Evolutionary conservation across 2,888 invertebrate species (phyloP).

Genomic region (Molorchus minor): DNA sequence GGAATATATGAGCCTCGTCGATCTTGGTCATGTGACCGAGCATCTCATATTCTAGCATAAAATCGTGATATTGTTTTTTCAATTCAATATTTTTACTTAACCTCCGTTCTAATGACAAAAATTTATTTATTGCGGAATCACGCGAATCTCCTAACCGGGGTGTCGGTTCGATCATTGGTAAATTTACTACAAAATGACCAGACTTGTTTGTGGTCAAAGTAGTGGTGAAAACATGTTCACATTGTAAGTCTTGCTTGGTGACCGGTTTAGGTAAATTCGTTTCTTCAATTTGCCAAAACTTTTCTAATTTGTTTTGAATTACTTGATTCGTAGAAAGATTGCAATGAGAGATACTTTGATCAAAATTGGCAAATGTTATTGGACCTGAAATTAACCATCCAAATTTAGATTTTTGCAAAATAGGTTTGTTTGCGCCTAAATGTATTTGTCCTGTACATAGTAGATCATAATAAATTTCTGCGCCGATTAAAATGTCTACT

Average conservation of each 20-base stretch:
- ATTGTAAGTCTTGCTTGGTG: not conserved
- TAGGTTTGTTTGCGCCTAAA: slow-evolving; percentile 19
- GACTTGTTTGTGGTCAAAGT: not conserved
- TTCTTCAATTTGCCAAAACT: not conserved
- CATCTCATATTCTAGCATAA: not conserved
- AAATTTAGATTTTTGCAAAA: slow-evolving; percentile 30
- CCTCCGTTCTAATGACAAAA: not conserved
- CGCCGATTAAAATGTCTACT: slow-evolving; percentile 26
- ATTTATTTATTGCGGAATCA: not conserved
- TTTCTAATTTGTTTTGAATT: not conserved
- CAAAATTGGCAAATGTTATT: slow-evolving; percentile 29
- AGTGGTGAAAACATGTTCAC: not conserved
- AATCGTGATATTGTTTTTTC: not conserved
- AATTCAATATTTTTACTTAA: not conserved
- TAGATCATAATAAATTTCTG: slow-evolving; percentile 25
- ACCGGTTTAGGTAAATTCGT: not conserved
- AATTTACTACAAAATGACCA: not conserved
- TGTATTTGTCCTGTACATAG: slow-evolving; percentile 20
- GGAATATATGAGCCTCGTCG: not conserved
- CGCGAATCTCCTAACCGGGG: not conserved
- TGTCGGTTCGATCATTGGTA: not conserved
- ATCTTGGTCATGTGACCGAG: not conserved
- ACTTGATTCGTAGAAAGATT: not conserved
- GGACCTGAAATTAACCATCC: slow-evolving; percentile 32
- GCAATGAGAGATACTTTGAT: not conserved